Base-by-base conservation (phyloP, 2,888 invertebrate species). In the Stramonita haemastoma region DNA sequence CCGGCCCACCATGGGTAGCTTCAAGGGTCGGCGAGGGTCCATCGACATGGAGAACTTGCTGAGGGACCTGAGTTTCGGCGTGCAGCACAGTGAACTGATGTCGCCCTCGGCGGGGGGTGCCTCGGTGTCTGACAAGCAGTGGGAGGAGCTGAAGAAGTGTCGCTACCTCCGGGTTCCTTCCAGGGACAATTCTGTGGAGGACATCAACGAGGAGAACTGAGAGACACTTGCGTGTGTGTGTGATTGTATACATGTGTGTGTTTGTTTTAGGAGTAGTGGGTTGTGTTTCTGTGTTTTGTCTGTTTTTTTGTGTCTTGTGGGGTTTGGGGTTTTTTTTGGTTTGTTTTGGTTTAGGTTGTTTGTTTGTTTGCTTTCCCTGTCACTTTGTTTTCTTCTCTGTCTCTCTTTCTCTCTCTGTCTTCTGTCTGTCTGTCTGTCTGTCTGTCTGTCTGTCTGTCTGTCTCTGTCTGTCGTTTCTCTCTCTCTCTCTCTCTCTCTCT, bases 101-200 rank as follows among this genome's bases (percentile, higher is more conserved):
- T 22, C 79, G 17, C 22, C 70, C 36, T 22, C 26, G 15, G 70
- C 29, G 8, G 6, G 19, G 73, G 19, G 56, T 56, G 13, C 34
- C 26, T 4, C 29, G n/a, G 46, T 88, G 29, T 26, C 36, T 26
- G 79, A 46, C 83, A 6, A 83, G 57, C 57, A 83, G 60, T 88
- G 88, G 88, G 66, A 88, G 88, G 60, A 81, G 22, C 88, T 88
- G 19, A 88, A 66, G 83, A 88, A 88, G n/a, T 88, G 88, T 34
- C 79, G 88, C 34, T 88, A 88, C 88, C 81, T 88, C 56, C 56
- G 88, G 13, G n/a, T 88, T 29, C 88, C 88, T 4, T 36, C 57
- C 79, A 66, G 60, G 56, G 83, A 88, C 17, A 60, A 66, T 34
- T 56, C 87, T 0, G 57, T 29, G 19, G 85, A 60, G 13, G 85